Evolutionary conservation across 2,888 invertebrate species (phyloP).

Genomic region (Drosophila mercatorum): DNA sequence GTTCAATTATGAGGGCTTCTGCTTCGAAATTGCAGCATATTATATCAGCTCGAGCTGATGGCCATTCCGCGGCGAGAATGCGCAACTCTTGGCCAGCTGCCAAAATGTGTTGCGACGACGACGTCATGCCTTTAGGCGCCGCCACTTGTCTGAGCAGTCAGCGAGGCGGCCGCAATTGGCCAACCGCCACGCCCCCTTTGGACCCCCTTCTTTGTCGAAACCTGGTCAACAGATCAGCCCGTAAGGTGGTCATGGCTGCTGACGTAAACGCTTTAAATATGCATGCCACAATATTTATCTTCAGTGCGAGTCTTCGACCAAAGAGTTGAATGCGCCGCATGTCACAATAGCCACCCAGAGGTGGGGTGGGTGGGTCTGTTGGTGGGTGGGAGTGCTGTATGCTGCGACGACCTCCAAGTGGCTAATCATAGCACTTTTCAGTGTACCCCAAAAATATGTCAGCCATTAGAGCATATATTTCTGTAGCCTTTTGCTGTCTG

Average conservation of each 20-base stretch:
- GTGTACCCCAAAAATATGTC: constrained; percentile 30
- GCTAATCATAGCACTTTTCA: constrained; percentile 52
- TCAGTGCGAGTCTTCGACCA: constrained; percentile 10
- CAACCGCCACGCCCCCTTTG: constrained; percentile 4
- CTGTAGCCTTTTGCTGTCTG: neutral
- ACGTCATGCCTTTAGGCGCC: constrained; percentile 74
- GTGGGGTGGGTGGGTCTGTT: neutral
- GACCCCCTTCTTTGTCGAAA: neutral
- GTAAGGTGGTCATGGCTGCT: constrained; percentile 75
- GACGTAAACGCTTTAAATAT: constrained; percentile 76
- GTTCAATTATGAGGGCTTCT: constrained; percentile 42
- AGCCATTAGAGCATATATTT: constrained; percentile 33
- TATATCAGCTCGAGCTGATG: constrained; percentile 13
- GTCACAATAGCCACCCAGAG: constrained; percentile 54
- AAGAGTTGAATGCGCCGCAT: constrained; percentile 63
- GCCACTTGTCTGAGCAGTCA: constrained; percentile 63
- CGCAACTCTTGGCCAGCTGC: constrained; percentile 68
- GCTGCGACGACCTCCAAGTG: constrained; percentile 50
- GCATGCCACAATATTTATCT: constrained; percentile 31
- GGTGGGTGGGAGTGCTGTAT: neutral
- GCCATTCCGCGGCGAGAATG: constrained; percentile 23
- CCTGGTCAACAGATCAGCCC: constrained; percentile 12
- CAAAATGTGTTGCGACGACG: constrained; percentile 42
- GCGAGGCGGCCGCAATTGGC: constrained; percentile 43
- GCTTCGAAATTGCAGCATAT: constrained; percentile 46